phyloP scores from a whole-genome alignment of 2,888 invertebrate genomes.

The Hemistola chrysoprasaria region DNA sequence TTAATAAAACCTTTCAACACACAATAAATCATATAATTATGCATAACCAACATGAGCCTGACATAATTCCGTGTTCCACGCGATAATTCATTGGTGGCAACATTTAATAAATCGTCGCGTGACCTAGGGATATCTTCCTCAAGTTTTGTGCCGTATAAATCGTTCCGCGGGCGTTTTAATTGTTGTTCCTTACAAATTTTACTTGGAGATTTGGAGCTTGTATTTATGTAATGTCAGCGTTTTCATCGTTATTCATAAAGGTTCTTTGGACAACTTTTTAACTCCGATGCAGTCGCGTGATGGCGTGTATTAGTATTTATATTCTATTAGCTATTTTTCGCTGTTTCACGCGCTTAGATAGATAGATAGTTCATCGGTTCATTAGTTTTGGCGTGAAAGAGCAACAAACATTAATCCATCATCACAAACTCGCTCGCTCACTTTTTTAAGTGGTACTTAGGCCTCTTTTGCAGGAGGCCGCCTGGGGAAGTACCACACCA shows the following conservation, averaged over 20 bases:
- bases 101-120: slow-evolving; percentile 22
- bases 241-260: slow-evolving; percentile 29
- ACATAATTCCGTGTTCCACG: slow-evolving; percentile 17
- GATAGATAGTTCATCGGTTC: no score
- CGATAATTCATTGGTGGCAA: slow-evolving; percentile 23
- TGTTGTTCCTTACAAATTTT: slow-evolving; percentile 33
- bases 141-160: slow-evolving; percentile 26
- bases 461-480: no score
- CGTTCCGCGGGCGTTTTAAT: slow-evolving; percentile 30
- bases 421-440: no score
- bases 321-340: slow-evolving; percentile 2
- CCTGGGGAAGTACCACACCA: no score
- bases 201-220: no score
- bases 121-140: slow-evolving; percentile 14
- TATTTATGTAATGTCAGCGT: slow-evolving; percentile 27
- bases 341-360: slow-evolving; percentile 1
- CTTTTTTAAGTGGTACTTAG: no score
- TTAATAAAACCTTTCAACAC: slow-evolving; percentile 19
- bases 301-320: slow-evolving; percentile 14
- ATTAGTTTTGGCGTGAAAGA: no score
- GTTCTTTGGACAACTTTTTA: slow-evolving; percentile 16
- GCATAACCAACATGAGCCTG: slow-evolving; percentile 25
- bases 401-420: no score
- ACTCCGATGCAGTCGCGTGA: slow-evolving; percentile 3
- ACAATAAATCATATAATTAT: slow-evolving; percentile 24